Evolutionary conservation across 1,140 invertebrate genomes (phyloP), one percentile per base, ranked within the genome.

Genomic region (Drosophila navojoa): DNA sequence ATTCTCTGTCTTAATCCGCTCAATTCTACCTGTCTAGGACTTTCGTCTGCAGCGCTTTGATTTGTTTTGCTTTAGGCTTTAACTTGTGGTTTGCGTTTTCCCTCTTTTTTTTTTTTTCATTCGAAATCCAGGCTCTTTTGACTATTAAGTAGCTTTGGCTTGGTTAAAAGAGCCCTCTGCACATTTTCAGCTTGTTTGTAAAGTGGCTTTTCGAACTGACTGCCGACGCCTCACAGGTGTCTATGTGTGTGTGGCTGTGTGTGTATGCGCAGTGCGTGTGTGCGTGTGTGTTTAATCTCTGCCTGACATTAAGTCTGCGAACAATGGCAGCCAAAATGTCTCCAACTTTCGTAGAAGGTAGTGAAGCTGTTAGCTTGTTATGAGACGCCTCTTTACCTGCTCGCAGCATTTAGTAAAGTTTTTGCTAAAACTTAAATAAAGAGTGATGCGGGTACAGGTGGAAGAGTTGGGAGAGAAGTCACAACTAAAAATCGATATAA

Each of bases 181-280:
- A 63, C 52, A 73, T 72, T 85, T 80, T 64, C 50, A 85, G 77
- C 77, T 76, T 77, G 81, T 81, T 81, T 78, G 47, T 68, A 75
- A 78, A 85, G 81, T 87, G 78, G 79, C 81, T 87, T 87, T 78
- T 68, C 70, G 22, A 76, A 69, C 69, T 71, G 64, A 60, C 66
- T 74, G 38, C 40, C 42, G 57, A 57, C 47, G 29, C 22, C n/a
- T 4, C 32, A 27, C 32, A 55, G 7, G 15, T 25, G 11, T 9
- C 32, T 38, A 35, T 9, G 40, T 52, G 58, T 63, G 38, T 40
- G 53, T 29, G 40, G 19, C 19, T 52, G 44, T 22, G 49, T 40
- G 73, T 61, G 45, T 52, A 52, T 68, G 44, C 19, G n/a, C n/a
- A n/a, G n/a, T 45, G 47, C 45, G 45, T 52, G 53, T 68, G 38